phyloP scores from a whole-genome alignment of 2,888 invertebrate genomes.

The Brachyptera risi region DNA sequence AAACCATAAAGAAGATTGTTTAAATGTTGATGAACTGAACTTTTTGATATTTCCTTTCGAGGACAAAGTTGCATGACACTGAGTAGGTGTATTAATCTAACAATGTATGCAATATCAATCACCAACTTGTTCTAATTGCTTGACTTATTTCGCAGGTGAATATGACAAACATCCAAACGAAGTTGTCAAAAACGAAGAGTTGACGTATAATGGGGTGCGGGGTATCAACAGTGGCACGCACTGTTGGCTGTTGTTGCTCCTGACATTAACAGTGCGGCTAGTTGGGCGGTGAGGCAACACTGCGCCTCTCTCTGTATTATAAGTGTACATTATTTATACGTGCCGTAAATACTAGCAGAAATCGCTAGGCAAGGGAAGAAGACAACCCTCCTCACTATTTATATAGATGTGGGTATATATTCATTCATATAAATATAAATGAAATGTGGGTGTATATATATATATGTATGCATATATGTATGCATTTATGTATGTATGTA shows the following conservation, averaged over 20 bases:
- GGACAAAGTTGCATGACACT: no score
- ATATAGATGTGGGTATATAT: no score
- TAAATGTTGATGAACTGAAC: no score
- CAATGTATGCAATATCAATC: no score
- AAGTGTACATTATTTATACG: conserved; percentile 34
- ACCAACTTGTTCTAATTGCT: no score
- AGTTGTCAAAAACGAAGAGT: conserved; percentile 88
- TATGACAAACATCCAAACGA: conserved; percentile 87
- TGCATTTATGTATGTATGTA: no score
- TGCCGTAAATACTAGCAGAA: conserved; percentile 31
- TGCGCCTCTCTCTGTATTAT: conserved; percentile 29
- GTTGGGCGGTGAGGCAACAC: conserved; percentile 33
- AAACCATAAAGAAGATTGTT: no score
- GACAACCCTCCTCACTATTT: conserved; percentile 16
- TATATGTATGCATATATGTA: no score
- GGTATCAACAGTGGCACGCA: neutral
- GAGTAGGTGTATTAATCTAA: no score
- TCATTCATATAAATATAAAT: no score
- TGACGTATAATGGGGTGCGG: conserved; percentile 63
- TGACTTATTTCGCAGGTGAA: conserved; percentile 72
- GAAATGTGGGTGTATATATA: no score
- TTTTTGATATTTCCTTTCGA: no score
- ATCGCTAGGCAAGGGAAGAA: conserved; percentile 25
- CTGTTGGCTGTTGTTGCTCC: conserved; percentile 22
- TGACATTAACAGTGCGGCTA: conserved; percentile 26